These are phyloP conservation scores for Catocala nupta DNA, from an alignment of 2,888 invertebrate species.

Conservation along the genomic window DNA sequence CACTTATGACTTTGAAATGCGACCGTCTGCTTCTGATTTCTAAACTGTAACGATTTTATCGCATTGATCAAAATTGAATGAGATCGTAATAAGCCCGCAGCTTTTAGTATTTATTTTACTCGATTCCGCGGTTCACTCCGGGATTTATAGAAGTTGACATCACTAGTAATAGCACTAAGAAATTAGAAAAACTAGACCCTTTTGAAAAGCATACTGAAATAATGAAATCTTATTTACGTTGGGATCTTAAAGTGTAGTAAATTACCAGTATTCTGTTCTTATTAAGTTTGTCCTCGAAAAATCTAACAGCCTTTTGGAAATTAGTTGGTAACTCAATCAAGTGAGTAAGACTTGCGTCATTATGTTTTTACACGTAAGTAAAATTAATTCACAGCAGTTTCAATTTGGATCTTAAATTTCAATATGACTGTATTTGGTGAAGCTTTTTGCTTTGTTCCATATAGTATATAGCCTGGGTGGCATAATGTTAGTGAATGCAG, in stretches of 20 bases:
- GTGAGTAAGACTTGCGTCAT: no score
- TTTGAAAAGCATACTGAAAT: constrained; percentile 1
- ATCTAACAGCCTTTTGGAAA: no score
- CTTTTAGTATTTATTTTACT: background rate
- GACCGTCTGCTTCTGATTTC: constrained; percentile 12
- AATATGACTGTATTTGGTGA: no score
- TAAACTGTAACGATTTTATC: constrained; percentile 11
- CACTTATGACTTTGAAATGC: constrained; percentile 25
- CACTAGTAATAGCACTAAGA: background rate
- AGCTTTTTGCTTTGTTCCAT: no score
- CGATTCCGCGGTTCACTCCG: background rate
- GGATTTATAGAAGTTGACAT: constrained; percentile 1
- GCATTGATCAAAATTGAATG: constrained; percentile 3
- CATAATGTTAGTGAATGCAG: no score
- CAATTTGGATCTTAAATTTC: no score
- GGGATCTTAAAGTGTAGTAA: background rate
- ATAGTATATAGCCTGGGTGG: no score
- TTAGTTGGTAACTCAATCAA: no score
- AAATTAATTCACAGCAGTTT: no score
- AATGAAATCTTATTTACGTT: constrained; percentile 9
- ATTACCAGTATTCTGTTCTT: no score
- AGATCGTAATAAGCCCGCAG: background rate
- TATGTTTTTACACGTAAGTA: no score
- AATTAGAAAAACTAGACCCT: background rate
- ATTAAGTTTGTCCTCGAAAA: no score